Base-by-base conservation (phyloP, 2,113 vertebrate species). In the Hippocampus zosterae region DNA sequence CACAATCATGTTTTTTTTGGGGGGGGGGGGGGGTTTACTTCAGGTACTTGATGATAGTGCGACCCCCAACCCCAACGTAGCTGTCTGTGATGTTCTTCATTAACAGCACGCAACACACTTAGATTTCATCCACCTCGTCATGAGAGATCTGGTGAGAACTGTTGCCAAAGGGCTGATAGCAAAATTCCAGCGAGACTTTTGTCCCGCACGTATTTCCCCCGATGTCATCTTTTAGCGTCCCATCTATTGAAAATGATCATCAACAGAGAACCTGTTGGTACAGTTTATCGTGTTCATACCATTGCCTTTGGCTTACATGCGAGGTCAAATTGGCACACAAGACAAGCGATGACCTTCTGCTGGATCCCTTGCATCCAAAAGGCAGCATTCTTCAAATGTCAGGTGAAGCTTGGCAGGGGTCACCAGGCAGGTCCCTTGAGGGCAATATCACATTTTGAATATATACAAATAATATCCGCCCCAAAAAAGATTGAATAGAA, bases 61-160 rank as follows among this genome's bases (percentile, higher is more conserved):
- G 71, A 71, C 76, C 70, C 71, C 73, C 52, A 3, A 3, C 5
- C 33, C 5, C 33, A 29, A 37, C 69, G 76, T 65, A 65, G 67
- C 87, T 77, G 66, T 69, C 76, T 77, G 76, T 55, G 76, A 82
- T 78, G 68, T 78, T 88, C 78, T 87, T 88, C 83, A 84, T 88
- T 87, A 88, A 66, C 85, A 83, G 76, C 84, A 78, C 79, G 82
- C 78, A 18, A 68, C 55, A 65, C 82, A 81, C 80, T 85, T 77
- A 75, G 76, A 83, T 81, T 88, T 88, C 80, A 88, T 80, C 79
- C 84, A 64, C 73, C 84, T 79, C 81, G 74, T 82, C 78, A 79
- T 85, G 75, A 70, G 82, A 86, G 85, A 84, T 80, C 68, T 76
- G 66, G 21, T n/a, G 9, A 55, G 52, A 55, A 55, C 21, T 55